Percentiles rank a stretch among this genome's conserved stretches.
phyloP scores from a whole-genome alignment of 2,797 vertebrate genomes.

The Sebastes diaconus region DNA sequence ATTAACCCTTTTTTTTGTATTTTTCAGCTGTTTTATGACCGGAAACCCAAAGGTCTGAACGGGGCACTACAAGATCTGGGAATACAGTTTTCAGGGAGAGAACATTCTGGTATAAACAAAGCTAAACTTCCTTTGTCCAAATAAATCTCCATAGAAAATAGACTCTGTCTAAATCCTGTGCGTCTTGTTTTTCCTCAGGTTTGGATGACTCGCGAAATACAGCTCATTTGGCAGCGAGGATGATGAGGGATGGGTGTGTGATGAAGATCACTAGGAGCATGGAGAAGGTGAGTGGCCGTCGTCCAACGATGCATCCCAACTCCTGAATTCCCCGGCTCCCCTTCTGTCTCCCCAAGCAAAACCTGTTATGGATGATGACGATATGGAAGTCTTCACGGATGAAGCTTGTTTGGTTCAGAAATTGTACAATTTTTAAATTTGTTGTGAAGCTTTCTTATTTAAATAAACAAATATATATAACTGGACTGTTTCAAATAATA shows the following conservation, averaged over 20 bases:
- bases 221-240: conserved; percentile 88
- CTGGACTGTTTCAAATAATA: neutral
- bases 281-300: conserved; percentile 87
- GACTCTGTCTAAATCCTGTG: neutral
- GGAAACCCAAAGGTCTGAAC: conserved; percentile 93
- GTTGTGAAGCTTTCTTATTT: neutral
- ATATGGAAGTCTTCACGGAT: neutral
- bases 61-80: conserved; percentile 94
- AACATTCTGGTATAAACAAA: conserved; percentile 89
- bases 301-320: conserved; percentile 26
- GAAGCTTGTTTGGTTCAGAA: neutral
- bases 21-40: conserved; percentile 88
- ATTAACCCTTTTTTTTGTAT: neutral
- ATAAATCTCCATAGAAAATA: neutral
- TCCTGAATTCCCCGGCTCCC: conserved; percentile 1
- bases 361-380: neutral
- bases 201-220: conserved; percentile 94
- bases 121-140: rapidly evolving
- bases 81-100: conserved; percentile 90
- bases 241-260: conserved; percentile 91
- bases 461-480: conserved; percentile 33
- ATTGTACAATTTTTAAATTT: neutral
- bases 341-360: neutral
- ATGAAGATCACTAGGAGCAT: conserved; percentile 90
- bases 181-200: conserved; percentile 72